Percentiles rank a stretch among this genome's conserved stretches.
phyloP scores from a whole-genome alignment of 1,140 invertebrate species.

The Helicoverpa zea region DNA sequence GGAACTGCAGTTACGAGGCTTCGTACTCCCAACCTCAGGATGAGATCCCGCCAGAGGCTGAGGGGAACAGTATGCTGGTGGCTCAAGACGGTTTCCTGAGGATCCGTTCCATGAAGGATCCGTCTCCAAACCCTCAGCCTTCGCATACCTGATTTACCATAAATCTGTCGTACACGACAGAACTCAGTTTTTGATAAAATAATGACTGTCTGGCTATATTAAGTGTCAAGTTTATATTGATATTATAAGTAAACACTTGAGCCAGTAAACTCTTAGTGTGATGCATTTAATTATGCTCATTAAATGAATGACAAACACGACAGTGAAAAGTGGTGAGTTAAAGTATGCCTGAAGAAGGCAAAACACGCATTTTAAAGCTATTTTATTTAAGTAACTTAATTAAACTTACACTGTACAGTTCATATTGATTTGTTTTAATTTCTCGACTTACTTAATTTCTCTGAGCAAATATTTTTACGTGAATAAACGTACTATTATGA shows the following conservation, averaged over 20 bases:
- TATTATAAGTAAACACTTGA: slow-evolving; percentile 5
- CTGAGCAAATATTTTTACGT: slow-evolving; percentile 42
- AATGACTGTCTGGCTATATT: slow-evolving; percentile 38
- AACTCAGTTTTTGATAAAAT: slow-evolving; percentile 72
- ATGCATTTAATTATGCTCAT: slow-evolving; percentile 24
- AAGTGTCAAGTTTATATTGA: slow-evolving; percentile 19
- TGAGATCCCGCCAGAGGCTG: slow-evolving; percentile 71
- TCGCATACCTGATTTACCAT: slow-evolving; percentile 85
- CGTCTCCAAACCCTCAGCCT: slow-evolving; percentile 66
- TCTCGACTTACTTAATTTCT: slow-evolving; percentile 24
- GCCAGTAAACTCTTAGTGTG: slow-evolving; percentile 36
- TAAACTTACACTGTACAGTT: slow-evolving; percentile 44
- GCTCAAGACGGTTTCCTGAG: slow-evolving; percentile 95
- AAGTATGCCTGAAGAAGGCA: slow-evolving; percentile 21
- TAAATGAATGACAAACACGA: neutral
- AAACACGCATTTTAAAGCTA: slow-evolving; percentile 40
- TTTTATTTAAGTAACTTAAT: slow-evolving; percentile 44
- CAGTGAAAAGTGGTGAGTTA: neutral
- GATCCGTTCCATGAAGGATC: slow-evolving; percentile 90
- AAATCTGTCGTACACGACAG: slow-evolving; percentile 72
- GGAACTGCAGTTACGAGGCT: slow-evolving; percentile 78
- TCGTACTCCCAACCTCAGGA: slow-evolving; percentile 84
- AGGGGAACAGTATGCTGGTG: slow-evolving; percentile 91
- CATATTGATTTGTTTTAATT: slow-evolving; percentile 32
- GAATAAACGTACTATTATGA: slow-evolving; percentile 43